These are phyloP conservation scores for Ammospiza maritima DNA, from an alignment of 2,797 vertebrate genomes.

Conservation along the genomic window DNA sequence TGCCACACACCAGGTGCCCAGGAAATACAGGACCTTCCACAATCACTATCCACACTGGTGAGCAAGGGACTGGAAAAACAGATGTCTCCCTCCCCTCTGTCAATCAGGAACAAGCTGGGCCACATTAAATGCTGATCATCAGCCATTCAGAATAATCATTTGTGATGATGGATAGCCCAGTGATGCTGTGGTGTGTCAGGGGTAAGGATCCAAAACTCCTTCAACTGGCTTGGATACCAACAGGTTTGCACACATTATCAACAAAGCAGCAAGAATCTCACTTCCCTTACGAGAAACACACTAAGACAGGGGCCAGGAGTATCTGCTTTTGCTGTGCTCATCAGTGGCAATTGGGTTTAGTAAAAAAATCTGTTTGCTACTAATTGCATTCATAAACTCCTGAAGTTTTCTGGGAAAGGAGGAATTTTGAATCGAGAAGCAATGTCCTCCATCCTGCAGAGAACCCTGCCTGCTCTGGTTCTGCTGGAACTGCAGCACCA, in stretches of 20 bases:
- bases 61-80: constrained; percentile 25
- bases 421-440: not conserved
- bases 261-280: not conserved
- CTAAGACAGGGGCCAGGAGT: not conserved
- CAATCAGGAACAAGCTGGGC: constrained; percentile 31
- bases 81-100: not conserved
- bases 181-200: not conserved
- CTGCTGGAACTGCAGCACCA: rapidly evolving
- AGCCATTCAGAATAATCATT: not conserved
- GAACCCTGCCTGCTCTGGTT: not conserved
- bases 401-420: not conserved
- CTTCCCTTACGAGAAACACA: not conserved
- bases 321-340: not conserved
- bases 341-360: not conserved
- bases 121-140: not conserved
- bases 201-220: not conserved
- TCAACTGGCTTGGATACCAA: rapidly evolving
- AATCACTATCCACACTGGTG: not conserved
- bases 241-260: not conserved
- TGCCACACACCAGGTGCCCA: not conserved
- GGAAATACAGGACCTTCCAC: not conserved
- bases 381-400: not conserved
- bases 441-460: not conserved
- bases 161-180: not conserved
- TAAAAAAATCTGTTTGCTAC: not conserved